A percentile compares a stretch with the other conserved stretches of the same genome.
Conservation (phyloP, 2,797 vertebrate species). For the Cynopterus sphinx region DNA sequence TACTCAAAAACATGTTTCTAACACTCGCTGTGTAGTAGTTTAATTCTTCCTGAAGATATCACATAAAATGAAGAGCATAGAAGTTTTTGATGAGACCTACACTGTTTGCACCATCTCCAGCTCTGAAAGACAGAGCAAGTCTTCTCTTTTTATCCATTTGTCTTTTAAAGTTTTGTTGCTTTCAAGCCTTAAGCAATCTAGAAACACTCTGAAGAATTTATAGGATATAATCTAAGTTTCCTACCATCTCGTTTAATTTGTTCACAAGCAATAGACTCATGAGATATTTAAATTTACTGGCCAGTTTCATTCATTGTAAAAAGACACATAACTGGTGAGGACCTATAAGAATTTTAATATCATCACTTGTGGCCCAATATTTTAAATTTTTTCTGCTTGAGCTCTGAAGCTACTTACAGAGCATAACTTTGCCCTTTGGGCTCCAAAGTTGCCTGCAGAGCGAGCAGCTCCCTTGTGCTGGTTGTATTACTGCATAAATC, state of each 20-base stretch:
- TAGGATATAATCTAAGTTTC: neutral
- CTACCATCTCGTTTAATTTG: neutral
- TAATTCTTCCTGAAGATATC: neutral
- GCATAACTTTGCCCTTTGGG: neutral
- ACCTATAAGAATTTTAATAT: neutral
- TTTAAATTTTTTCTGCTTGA: neutral
- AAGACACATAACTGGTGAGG: neutral
- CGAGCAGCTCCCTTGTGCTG: neutral
- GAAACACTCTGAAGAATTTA: neutral
- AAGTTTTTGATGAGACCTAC: conserved; percentile 28
- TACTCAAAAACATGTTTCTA: neutral
- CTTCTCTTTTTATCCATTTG: conserved; percentile 8
- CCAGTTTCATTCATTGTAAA: neutral
- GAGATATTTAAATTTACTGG: neutral
- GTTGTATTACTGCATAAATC: neutral
- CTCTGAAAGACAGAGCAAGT: neutral
- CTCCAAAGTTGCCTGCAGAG: neutral
- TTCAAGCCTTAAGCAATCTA: conserved; percentile 39
- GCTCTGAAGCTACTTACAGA: neutral
- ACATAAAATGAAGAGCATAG: neutral
- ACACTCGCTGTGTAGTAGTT: neutral
- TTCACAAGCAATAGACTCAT: neutral
- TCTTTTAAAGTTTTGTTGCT: neutral
- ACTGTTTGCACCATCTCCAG: neutral
- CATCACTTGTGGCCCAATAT: neutral